Percentiles rank a stretch among this genome's conserved stretches.
phyloP scores from a whole-genome alignment of 1,140 invertebrate species.

The Drosophila nigrodunni region DNA sequence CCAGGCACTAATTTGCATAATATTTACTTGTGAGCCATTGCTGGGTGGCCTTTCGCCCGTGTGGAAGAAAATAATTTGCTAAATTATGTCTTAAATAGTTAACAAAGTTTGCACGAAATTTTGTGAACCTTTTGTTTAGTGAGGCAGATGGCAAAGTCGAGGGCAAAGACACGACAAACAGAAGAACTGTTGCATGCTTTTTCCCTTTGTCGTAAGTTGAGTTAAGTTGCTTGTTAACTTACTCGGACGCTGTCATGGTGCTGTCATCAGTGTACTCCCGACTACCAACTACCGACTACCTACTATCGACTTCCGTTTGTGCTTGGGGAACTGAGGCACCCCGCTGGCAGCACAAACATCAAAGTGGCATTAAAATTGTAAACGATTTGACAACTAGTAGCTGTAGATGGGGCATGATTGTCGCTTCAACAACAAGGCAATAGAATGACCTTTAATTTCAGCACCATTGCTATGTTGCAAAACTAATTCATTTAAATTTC shows the following conservation, averaged over 20 bases:
- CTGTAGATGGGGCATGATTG: neutral
- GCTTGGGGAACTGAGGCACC: neutral
- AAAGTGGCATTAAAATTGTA: conserved; percentile 42
- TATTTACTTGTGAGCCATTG: conserved; percentile 69
- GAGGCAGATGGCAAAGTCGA: conserved; percentile 20
- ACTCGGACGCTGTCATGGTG: conserved; percentile 8
- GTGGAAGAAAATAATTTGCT: conserved; percentile 79
- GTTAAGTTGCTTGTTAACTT: conserved; percentile 57
- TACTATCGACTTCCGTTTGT: neutral
- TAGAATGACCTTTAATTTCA: conserved; percentile 26
- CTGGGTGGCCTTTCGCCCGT: conserved; percentile 37
- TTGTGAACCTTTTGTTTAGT: conserved; percentile 46
- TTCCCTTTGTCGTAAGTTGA: conserved; percentile 3
- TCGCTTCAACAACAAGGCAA: neutral
- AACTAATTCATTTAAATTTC: conserved; percentile 62
- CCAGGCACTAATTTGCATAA: conserved; percentile 75
- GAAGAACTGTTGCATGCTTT: conserved; percentile 37
- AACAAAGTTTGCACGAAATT: conserved; percentile 77
- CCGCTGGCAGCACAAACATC: conserved; percentile 41
- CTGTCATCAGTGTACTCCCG: neutral
- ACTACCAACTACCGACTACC: too few relatives aligned
- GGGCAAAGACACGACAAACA: conserved; percentile 6
- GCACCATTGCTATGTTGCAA: conserved; percentile 17
- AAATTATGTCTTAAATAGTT: conserved; percentile 84
- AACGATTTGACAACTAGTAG: conserved; percentile 53